Conservation (phyloP, 2,113 vertebrate genomes). For the Cathartes aura region DNA sequence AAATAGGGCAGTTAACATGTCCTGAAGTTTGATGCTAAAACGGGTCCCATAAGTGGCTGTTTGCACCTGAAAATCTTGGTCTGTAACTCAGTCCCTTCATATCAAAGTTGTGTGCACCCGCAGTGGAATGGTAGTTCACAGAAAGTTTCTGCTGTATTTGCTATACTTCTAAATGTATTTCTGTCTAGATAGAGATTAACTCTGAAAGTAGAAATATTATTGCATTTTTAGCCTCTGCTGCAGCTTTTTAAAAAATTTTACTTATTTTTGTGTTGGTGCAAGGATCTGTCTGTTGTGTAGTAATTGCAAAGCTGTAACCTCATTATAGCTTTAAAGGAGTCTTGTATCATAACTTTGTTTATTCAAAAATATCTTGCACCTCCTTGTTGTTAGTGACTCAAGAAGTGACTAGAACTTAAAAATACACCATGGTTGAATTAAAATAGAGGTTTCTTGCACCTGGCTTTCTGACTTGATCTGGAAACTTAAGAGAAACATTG, state of each 20-base stretch:
- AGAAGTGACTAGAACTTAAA: not conserved
- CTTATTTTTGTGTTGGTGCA: not conserved
- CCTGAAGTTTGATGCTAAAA: not conserved
- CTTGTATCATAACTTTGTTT: not conserved
- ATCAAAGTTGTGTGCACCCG: fast-evolving
- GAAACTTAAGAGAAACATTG: not conserved
- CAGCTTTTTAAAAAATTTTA: not conserved
- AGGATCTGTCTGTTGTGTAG: not conserved
- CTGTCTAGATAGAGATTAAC: not conserved
- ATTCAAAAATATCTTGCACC: not conserved
- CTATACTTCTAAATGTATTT: not conserved
- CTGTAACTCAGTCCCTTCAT: not conserved
- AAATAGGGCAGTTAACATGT: not conserved
- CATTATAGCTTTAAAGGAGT: not conserved
- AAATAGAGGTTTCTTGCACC: not conserved
- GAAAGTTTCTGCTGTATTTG: not conserved
- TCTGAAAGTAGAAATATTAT: not conserved
- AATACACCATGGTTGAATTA: not conserved
- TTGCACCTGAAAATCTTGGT: not conserved
- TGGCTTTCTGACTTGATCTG: not conserved
- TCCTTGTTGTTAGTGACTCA: not conserved
- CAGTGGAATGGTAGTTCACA: not conserved
- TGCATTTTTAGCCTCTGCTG: not conserved
- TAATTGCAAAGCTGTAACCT: not conserved
- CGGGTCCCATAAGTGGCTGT: not conserved